These are phyloP conservation scores for Etheostoma nigrum DNA, from an alignment of 2,797 vertebrate species.

Conservation along the genomic window DNA sequence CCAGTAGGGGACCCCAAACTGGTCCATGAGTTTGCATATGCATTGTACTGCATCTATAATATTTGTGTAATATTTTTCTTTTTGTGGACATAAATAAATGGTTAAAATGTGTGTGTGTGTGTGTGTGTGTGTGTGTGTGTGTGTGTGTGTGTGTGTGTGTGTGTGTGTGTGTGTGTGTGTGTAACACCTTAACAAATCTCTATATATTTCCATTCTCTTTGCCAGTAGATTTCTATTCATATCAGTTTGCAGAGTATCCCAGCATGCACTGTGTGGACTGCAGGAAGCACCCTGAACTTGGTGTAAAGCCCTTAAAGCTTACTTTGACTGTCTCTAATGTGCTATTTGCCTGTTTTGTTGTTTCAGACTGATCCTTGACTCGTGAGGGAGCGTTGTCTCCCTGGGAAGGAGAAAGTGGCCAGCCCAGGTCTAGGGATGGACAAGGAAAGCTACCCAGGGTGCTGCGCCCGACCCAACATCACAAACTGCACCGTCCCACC, in stretches of 20 bases:
- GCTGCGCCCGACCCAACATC: conserved; percentile 79
- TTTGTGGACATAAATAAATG: too few relatives aligned
- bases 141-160: too few relatives aligned
- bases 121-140: too few relatives aligned
- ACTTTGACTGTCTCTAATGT: background rate
- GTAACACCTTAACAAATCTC: too few relatives aligned
- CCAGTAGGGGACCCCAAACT: too few relatives aligned
- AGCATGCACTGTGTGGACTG: conserved; percentile 5
- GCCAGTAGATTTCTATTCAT: too few relatives aligned
- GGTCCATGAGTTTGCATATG: too few relatives aligned
- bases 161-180: too few relatives aligned
- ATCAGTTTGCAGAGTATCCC: background rate
- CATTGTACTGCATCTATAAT: too few relatives aligned
- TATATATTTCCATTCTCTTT: background rate
- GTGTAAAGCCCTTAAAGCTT: background rate
- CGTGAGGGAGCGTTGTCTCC: background rate
- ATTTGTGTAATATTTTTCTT: too few relatives aligned
- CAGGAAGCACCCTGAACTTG: background rate
- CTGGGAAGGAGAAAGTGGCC: conserved; percentile 16
- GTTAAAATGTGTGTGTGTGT: too few relatives aligned
- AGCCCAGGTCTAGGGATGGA: conserved; percentile 29
- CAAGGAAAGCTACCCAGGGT: conserved; percentile 54
- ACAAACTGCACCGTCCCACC: conserved; percentile 86
- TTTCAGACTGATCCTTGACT: conserved; percentile 42
- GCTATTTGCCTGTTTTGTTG: conserved; percentile 10